These are phyloP conservation scores for Callimico goeldii DNA, from an alignment of 2,797 vertebrate genomes.

Conservation along the genomic window DNA sequence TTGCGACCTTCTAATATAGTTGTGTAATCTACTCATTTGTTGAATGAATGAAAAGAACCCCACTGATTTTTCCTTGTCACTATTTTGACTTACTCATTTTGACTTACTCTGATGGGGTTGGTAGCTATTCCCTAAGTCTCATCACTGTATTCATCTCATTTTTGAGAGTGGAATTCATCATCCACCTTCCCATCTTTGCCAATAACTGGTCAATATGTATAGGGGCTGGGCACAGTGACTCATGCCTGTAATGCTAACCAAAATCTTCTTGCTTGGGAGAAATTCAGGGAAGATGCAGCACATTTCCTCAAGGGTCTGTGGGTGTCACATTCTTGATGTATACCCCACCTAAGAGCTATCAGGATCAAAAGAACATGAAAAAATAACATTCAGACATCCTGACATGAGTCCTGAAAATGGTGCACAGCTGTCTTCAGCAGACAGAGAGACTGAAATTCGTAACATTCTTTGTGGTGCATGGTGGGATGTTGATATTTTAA, in stretches of 20 bases:
- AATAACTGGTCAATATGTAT: not conserved
- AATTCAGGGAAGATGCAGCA: not conserved
- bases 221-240: not conserved
- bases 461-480: not conserved
- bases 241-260: not conserved
- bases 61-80: rapidly evolving
- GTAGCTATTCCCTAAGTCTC: not conserved
- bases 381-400: too few relatives aligned
- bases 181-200: not conserved
- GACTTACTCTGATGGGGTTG: not conserved
- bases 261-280: not conserved
- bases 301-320: rapidly evolving
- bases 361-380: not conserved
- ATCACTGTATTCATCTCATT: not conserved
- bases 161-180: not conserved
- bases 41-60: not conserved
- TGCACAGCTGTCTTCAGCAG: not conserved
- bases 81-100: not conserved
- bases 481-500: not conserved
- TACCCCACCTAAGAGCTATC: not conserved
- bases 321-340: not conserved
- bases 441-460: not conserved
- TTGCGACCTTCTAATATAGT: not conserved
- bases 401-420: not conserved
- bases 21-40: rapidly evolving